Base-by-base conservation (phyloP, 2,113 vertebrate species). In the Theropithecus gelada region DNA sequence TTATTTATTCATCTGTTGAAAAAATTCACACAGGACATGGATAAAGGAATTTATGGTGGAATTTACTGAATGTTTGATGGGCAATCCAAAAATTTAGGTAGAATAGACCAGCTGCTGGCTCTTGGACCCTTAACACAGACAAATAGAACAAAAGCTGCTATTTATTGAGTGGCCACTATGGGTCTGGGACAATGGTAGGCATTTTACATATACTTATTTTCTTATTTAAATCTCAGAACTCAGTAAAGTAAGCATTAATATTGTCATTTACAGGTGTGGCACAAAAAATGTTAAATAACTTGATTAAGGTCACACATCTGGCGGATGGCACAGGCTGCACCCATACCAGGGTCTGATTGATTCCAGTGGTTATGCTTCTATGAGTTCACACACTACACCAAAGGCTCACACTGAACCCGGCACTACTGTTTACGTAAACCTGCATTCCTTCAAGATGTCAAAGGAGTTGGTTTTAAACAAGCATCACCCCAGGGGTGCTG, bases 381-480 rank as follows among this genome's bases (percentile, higher is more conserved):
- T 10, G 68, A 11, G 2, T 86, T 93, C 75, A 70, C 20, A 55
- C 2, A 4, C 8, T 66, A n/a, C 1, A 64, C 45, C 32, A 43
- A 64, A 73, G 6, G 3, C 32, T 73, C 1, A 1, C 0, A 8
- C 3, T 66, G 52, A 88, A 27, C 5, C 6, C 10, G 5, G 2
- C 32, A 32, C 59, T 86, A 27, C 10, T 38, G 38, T 35, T 6
- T 50, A 40, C 59, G 14, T 66, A 82, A 94, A 52, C 48, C 25
- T 14, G 22, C 13, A 35, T 68, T 40, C 52, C 80, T 80, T 48
- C 66, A 40, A 57, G 50, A 2, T 75, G 50, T 50, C 81, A 52
- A 23, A 83, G 55, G 22, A 48, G 52, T 48, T 55, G 20, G 22
- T 35, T 59, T 30, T 75, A 81, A 79, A 38, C 17, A 72, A 70